These are phyloP conservation scores for Cyanoramphus novaezelandiae DNA, from an alignment of 2,113 vertebrate genomes.

Conservation along the genomic window DNA sequence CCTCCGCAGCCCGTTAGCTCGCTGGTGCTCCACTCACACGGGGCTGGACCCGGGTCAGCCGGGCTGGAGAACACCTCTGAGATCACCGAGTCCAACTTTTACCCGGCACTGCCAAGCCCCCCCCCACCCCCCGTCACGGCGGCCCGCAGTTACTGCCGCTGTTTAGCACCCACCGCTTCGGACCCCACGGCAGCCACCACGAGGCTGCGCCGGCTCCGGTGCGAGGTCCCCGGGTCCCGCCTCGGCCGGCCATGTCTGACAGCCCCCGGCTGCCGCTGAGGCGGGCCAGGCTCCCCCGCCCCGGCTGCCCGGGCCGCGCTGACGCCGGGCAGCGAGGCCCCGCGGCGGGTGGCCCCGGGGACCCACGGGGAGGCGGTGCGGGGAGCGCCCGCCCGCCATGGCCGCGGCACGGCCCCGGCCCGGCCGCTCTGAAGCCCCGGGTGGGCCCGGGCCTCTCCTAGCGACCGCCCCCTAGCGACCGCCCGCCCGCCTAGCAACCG, in stretches of 20 bases:
- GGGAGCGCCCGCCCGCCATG: accelerated
- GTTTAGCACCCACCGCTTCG: neutral
- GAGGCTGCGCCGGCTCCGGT: neutral
- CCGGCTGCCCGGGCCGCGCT: no score
- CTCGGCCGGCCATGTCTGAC: no score
- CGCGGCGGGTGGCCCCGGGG: no score
- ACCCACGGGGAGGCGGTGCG: no score
- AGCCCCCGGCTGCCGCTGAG: neutral
- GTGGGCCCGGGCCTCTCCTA: neutral
- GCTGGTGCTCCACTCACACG: accelerated
- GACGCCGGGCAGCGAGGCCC: no score
- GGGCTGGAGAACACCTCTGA: neutral
- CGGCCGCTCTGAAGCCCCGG: neutral
- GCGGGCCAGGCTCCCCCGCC: no score
- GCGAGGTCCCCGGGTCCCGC: neutral
- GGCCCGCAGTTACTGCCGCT: neutral
- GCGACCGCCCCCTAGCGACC: constrained; percentile 8
- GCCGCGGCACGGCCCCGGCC: accelerated
- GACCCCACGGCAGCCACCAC: neutral
- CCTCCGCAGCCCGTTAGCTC: neutral
- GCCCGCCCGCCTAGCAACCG: constrained; percentile 32
- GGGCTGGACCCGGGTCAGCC: neutral
- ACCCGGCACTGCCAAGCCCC: neutral
- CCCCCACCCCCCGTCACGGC: neutral
- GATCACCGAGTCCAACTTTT: neutral